A percentile compares a stretch with the other conserved stretches of the same genome.
Conservation (phyloP, 2,113 vertebrate species). For the Erythrocebus patas region DNA sequence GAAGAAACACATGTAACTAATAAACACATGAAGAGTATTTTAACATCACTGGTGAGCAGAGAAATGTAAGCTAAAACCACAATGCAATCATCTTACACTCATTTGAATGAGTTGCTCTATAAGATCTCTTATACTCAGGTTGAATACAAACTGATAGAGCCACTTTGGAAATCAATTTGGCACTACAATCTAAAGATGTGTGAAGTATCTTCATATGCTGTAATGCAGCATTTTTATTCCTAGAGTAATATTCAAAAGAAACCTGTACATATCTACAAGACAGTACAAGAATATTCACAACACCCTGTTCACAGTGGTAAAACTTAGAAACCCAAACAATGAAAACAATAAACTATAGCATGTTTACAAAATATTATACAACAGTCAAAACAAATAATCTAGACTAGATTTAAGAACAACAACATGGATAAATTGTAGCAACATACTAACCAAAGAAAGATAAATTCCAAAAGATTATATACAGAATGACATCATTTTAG, state of each 20-base stretch:
- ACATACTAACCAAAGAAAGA: neutral
- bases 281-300: neutral
- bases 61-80: neutral
- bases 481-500: neutral
- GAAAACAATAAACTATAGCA: neutral
- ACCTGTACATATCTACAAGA: neutral
- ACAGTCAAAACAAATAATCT: neutral
- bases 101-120: neutral
- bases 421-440: neutral
- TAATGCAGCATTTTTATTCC: neutral
- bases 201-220: neutral
- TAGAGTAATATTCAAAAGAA: neutral
- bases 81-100: neutral
- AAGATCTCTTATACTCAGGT: neutral
- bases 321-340: neutral
- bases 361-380: neutral
- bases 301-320: neutral
- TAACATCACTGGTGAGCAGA: neutral
- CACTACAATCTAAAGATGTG: neutral
- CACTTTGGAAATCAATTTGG: neutral
- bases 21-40: neutral
- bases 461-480: neutral
- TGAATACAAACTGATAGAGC: neutral
- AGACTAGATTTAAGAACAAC: neutral
- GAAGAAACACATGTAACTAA: neutral